Percentiles rank a stretch among this genome's conserved stretches.
These are phyloP conservation scores for Columbina picui DNA, from an alignment of 2,113 vertebrate species.

Conservation along the genomic window DNA sequence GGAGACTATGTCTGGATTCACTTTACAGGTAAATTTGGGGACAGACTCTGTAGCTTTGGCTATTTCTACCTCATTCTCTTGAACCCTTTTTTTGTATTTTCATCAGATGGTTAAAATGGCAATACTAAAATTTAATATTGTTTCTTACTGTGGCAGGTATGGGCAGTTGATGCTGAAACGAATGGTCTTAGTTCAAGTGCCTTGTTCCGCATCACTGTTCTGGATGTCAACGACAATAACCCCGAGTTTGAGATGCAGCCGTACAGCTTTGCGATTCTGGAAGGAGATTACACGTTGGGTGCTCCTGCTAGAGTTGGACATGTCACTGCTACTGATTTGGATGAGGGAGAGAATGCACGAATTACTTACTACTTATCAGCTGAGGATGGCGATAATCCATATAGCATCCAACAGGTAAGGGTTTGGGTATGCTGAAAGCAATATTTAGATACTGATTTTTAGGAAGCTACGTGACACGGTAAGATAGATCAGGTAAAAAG, in stretches of 20 bases:
- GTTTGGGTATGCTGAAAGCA: background rate
- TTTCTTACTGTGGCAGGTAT: constrained; percentile 67
- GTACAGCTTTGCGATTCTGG: constrained; percentile 38
- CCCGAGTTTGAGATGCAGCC: constrained; percentile 77
- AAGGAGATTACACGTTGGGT: constrained; percentile 61
- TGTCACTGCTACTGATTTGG: constrained; percentile 70
- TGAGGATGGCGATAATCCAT: constrained; percentile 59
- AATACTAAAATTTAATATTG: background rate
- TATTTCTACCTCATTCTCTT: background rate
- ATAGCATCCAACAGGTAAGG: constrained; percentile 73
- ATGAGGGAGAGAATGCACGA: constrained; percentile 74
- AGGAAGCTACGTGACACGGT: background rate
- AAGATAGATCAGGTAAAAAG: background rate
- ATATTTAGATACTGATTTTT: background rate
- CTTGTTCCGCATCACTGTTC: constrained; percentile 73
- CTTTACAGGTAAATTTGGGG: constrained; percentile 71
- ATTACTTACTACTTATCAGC: constrained; percentile 63
- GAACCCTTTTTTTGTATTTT: background rate
- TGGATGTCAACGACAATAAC: constrained; percentile 84
- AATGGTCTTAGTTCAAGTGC: constrained; percentile 75
- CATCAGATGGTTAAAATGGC: background rate
- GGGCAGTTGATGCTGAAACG: constrained; percentile 72
- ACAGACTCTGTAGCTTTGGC: background rate
- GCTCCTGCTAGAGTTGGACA: constrained; percentile 16
- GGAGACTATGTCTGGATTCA: constrained; percentile 72